phyloP scores from a whole-genome alignment of 2,113 vertebrate genomes.

The Neodontobutis hainanensis region DNA sequence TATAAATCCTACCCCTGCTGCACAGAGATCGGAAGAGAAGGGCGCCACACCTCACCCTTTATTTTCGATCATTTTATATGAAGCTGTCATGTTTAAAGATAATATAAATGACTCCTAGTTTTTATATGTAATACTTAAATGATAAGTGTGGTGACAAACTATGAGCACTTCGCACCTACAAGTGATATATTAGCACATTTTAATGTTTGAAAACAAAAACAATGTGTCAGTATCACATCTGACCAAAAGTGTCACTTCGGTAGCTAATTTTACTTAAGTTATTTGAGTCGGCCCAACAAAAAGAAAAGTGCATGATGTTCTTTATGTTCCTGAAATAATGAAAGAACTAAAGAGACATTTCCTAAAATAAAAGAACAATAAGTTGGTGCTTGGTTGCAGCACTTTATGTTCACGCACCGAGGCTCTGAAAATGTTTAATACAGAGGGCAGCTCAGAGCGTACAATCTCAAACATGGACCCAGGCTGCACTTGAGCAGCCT shows the following conservation, averaged over 20 bases:
- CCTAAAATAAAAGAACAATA: conserved; percentile 48
- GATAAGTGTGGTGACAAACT: neutral
- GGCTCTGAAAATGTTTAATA: conserved; percentile 1
- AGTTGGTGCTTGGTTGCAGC: neutral
- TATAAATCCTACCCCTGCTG: conserved; percentile 15
- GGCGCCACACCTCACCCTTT: neutral
- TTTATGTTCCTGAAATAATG: conserved; percentile 2
- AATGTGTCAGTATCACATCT: neutral
- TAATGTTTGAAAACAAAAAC: neutral
- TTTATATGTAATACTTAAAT: neutral
- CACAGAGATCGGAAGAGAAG: conserved; percentile 11
- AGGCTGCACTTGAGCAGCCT: conserved; percentile 14
- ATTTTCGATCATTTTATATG: conserved; percentile 7
- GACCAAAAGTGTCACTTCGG: conserved; percentile 43
- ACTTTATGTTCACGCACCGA: conserved; percentile 36
- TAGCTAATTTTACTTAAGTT: conserved; percentile 66
- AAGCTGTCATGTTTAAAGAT: conserved; percentile 11
- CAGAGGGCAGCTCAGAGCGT: conserved; percentile 68
- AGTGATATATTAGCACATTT: neutral
- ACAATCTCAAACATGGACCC: conserved; percentile 42
- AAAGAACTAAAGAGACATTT: conserved; percentile 51
- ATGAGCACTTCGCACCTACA: neutral
- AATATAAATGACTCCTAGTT: neutral
- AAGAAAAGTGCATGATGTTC: neutral
- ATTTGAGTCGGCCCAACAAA: conserved; percentile 41